Evolutionary conservation across 2,888 invertebrate genomes (phyloP).

Genomic region (Loripinus fragilis): DNA sequence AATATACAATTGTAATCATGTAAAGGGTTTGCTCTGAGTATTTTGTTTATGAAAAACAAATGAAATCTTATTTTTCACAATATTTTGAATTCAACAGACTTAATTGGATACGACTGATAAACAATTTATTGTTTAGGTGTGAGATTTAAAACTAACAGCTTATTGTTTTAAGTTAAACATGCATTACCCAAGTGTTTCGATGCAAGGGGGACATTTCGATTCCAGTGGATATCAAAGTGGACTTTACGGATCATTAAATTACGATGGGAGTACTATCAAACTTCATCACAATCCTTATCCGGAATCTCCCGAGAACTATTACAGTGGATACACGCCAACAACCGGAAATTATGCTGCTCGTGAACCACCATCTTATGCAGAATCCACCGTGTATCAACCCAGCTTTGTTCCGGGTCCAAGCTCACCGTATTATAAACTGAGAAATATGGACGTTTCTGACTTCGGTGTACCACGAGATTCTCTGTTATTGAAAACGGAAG

Average conservation of each 20-base stretch:
- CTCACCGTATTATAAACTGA: conserved; percentile 65
- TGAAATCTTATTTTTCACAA: conserved; percentile 54
- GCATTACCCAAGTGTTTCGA: conserved; percentile 52
- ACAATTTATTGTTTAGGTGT: not conserved
- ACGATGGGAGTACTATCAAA: conserved; percentile 67
- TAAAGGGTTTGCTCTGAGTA: conserved; percentile 52
- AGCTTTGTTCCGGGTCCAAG: conserved; percentile 63
- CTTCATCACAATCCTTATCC: conserved; percentile 69
- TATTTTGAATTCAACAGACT: conserved; percentile 12
- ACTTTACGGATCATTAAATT: conserved; percentile 66
- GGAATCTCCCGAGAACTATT: conserved; percentile 66
- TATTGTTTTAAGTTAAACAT: conserved; percentile 16
- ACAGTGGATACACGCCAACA: conserved; percentile 60
- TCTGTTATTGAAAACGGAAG: conserved; percentile 61
- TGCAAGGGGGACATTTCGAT: conserved; percentile 69
- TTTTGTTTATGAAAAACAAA: conserved; percentile 54
- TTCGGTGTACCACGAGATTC: conserved; percentile 59
- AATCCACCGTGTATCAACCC: conserved; percentile 69
- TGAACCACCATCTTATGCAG: conserved; percentile 72
- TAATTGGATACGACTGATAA: conserved; percentile 8
- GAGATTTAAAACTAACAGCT: not conserved
- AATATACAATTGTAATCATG: conserved; percentile 14
- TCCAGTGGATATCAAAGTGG: conserved; percentile 66
- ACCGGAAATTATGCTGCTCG: conserved; percentile 61
- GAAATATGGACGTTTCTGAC: conserved; percentile 53